Conservation (phyloP, 2,797 vertebrate genomes). For the Chaetodon trifasciatus region DNA sequence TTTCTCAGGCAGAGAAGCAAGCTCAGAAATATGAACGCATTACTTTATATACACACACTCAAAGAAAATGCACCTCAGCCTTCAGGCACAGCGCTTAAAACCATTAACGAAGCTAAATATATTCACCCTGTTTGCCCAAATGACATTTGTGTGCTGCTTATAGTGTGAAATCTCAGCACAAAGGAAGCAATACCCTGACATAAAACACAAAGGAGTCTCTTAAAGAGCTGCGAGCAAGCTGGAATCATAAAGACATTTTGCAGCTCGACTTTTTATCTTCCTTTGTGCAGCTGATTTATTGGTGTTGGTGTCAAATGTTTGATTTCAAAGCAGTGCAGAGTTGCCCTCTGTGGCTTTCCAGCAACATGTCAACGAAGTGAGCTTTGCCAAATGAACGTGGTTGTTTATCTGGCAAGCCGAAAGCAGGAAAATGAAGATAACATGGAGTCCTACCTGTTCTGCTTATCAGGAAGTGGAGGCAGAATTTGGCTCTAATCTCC, state of each 20-base stretch:
- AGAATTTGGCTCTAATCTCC: constrained; percentile 11
- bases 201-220: neutral
- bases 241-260: neutral
- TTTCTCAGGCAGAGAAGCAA: neutral
- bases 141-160: neutral
- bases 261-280: neutral
- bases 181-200: neutral
- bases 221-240: neutral
- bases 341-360: neutral
- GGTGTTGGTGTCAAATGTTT: neutral
- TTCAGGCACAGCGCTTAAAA: constrained; percentile 3
- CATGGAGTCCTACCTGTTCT: neutral
- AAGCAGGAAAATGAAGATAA: constrained; percentile 4
- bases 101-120: constrained; percentile 6
- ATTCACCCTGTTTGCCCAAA: constrained; percentile 15
- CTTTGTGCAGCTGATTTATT: neutral
- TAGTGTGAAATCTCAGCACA: neutral
- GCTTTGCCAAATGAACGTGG: neutral
- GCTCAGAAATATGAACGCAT: neutral
- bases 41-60: constrained; percentile 3
- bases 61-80: constrained; percentile 26
- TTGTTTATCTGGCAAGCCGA: neutral
- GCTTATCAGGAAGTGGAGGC: neutral
- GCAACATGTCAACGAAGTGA: neutral
- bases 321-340: neutral